phyloP scores from a whole-genome alignment of 2,888 invertebrate genomes.

The Melanargia galathea region DNA sequence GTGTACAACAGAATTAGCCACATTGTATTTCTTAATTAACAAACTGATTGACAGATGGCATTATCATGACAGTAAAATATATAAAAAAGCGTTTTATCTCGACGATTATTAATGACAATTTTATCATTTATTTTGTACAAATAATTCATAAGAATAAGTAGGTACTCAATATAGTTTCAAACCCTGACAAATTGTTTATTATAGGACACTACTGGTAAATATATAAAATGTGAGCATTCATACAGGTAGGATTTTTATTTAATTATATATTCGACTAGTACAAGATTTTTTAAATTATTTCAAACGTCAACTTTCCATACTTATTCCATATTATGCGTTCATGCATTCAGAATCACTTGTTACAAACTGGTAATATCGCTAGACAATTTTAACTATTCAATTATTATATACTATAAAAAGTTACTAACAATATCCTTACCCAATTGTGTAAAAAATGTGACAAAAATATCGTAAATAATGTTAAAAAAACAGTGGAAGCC shows the following conservation, averaged over 20 bases:
- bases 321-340: constrained; percentile 25
- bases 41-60: background rate
- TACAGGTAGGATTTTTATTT: constrained; percentile 66
- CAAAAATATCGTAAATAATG: background rate
- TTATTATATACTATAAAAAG: constrained; percentile 45
- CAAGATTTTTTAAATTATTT: constrained; percentile 42
- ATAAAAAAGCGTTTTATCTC: background rate
- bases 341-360: constrained; percentile 27
- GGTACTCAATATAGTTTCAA: background rate
- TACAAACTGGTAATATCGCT: constrained; percentile 33
- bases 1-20: no score
- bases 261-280: constrained; percentile 54
- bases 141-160: background rate
- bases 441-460: constrained; percentile 41
- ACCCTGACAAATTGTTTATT: constrained; percentile 42
- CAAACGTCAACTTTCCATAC: constrained; percentile 41
- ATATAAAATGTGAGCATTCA: constrained; percentile 78
- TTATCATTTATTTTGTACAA: background rate
- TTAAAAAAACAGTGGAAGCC: constrained; percentile 1
- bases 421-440: constrained; percentile 55
- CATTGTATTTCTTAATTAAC: no score
- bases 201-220: constrained; percentile 73
- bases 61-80: background rate
- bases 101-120: constrained; percentile 3
- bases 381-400: constrained; percentile 36